These are phyloP conservation scores for Ibidorhyncha struthersii DNA, from an alignment of 2,113 vertebrate genomes.

Conservation along the genomic window DNA sequence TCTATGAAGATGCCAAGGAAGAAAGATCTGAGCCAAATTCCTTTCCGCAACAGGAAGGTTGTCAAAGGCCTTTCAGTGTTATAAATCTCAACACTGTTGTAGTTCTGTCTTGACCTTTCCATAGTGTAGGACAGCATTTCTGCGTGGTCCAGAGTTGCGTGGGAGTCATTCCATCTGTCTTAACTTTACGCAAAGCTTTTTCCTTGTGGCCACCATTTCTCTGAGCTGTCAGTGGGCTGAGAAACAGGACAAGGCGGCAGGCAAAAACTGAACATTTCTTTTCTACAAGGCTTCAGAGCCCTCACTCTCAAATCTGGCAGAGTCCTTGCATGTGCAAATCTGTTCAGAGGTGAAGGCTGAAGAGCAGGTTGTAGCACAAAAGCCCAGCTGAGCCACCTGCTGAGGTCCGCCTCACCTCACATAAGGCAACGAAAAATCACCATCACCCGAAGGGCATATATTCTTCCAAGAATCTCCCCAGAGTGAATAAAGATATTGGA, in stretches of 20 bases:
- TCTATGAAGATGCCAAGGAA: background rate
- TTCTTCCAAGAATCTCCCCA: background rate
- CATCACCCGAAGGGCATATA: fast-evolving
- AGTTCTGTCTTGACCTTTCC: background rate
- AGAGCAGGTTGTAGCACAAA: background rate
- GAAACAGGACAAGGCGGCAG: background rate
- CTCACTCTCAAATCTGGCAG: background rate
- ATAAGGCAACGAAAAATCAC: background rate
- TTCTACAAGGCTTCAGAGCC: background rate
- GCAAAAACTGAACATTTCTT: background rate
- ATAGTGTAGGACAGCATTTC: background rate
- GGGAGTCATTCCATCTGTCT: background rate
- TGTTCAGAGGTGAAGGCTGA: background rate
- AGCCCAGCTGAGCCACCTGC: background rate
- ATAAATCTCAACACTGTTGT: background rate
- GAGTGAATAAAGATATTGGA: background rate
- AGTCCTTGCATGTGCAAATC: background rate
- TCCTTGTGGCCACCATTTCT: background rate
- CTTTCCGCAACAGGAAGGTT: fast-evolving
- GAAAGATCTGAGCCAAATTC: background rate
- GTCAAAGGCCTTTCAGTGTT: background rate
- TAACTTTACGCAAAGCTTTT: background rate
- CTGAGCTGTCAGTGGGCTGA: background rate
- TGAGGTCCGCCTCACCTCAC: background rate
- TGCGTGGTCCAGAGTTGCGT: background rate